Evolutionary conservation across 53 echinoderm and acorn worm species (phyloP).

Genomic region (Antedon mediterranea): DNA sequence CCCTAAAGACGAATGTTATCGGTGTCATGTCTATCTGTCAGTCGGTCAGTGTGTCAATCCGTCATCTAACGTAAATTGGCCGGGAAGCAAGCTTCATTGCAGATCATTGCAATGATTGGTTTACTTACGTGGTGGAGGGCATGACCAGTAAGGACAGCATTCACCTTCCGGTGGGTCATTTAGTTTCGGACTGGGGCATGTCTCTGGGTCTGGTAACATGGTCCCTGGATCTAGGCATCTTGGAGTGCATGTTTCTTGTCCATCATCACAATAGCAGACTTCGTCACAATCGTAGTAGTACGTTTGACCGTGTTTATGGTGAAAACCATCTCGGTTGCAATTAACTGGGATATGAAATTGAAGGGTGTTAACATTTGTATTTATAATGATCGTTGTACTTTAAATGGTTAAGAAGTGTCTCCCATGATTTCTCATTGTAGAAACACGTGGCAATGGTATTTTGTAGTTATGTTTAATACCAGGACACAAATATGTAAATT

Average conservation of each 20-base stretch:
- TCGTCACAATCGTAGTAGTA: slow-evolving; percentile 82
- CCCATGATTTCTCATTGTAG: too few relatives aligned
- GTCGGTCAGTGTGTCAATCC: too few relatives aligned
- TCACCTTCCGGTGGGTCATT: slow-evolving; percentile 68
- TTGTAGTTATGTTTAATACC: too few relatives aligned
- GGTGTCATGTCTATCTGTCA: too few relatives aligned
- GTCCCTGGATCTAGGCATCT: slow-evolving; percentile 67
- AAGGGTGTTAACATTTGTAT: too few relatives aligned
- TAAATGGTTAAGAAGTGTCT: too few relatives aligned
- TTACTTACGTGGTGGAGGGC: slow-evolving; percentile 81
- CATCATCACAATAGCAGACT: slow-evolving; percentile 79
- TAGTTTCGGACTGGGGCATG: slow-evolving; percentile 67
- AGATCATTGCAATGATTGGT: too few relatives aligned
- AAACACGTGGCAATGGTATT: too few relatives aligned
- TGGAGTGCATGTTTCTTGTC: slow-evolving; percentile 47
- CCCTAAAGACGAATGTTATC: too few relatives aligned
- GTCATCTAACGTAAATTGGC: too few relatives aligned
- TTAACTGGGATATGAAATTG: slow-evolving; percentile 11
- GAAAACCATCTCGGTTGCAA: slow-evolving; percentile 23
- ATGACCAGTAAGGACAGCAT: slow-evolving; percentile 82
- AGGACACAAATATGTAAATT: neutral
- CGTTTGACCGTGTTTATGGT: slow-evolving; percentile 50
- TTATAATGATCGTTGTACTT: too few relatives aligned
- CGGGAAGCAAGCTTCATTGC: too few relatives aligned
- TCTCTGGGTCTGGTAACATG: slow-evolving; percentile 65